Base-by-base conservation (phyloP, 2,113 vertebrate genomes). In the Scatophagus argus region DNA sequence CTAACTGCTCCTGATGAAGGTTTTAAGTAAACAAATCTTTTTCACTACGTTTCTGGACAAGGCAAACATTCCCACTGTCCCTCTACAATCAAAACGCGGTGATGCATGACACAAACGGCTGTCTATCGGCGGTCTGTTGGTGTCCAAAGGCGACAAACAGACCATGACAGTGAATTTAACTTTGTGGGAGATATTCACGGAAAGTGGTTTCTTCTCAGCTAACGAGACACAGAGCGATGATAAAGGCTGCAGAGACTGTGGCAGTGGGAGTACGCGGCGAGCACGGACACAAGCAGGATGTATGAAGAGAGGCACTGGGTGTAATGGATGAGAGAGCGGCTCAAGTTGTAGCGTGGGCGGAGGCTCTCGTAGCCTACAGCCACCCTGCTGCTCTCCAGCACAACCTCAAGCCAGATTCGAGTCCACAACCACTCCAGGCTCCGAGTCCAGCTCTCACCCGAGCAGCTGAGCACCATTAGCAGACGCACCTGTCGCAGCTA, bases 291-390 rank as follows among this genome's bases (percentile, higher is more conserved):
- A 36, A 32, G 25, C 7, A 27, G 38, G 43, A 59, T 68, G 62
- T 51, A 67, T 63, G 65, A 49, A 56, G 59, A 43, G 39, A 65
- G 58, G 19, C 68, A 27, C 62, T 17, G 12, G 1, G 23, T 52
- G 74, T 38, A 27, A 69, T 14, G 38, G 62, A 76, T 51, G 66
- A 64, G 71, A 34, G 56, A 49, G 67, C 4, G 16, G 32, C 21
- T 74, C 32, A 55, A 72, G 46, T 17, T 82, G 71, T 51, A 55
- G 55, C 19, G 77, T 82, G 71, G 68, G 83, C 23, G 21, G 71
- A 36, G 11, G 63, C 47, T 51, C 58, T 47, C 2, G 14, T 56
- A 58, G 51, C 77, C 44, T 47, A 32, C 64, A 46, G 76, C 61
- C 60, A 46, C 23, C 56, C 69, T 25, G 56, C 65, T 38, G 46